Base-by-base conservation (phyloP, 2,797 vertebrate genomes). In the Melanogrammus aeglefinus region DNA sequence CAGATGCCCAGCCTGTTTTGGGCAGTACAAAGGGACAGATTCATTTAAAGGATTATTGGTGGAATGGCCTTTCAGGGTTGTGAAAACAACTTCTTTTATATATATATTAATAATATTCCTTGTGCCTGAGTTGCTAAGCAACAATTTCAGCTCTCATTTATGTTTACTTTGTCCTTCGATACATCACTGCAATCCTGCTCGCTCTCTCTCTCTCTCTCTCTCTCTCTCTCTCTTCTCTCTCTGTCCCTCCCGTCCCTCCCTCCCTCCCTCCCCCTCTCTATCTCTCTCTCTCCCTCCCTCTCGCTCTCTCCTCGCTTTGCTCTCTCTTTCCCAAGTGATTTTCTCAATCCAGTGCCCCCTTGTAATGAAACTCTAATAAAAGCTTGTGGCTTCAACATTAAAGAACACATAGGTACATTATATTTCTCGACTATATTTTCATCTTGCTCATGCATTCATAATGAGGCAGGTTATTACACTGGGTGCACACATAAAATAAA, bases 381-480 rank as follows among this genome's bases (percentile, higher is more conserved):
- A 91, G 84, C 82, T 79, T 86, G 88, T 86, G 84, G 88, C 83
- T 90, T 82, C 79, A 90, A 92, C 91, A 91, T 82, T 88, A 91
- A 82, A 83, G 69, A 79, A 91, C 91, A 94, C 89, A 89, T 83
- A 93, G 85, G 51, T 86, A 93, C 85, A 91, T 81, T 87, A 91
- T 88, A 89, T 87, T 85, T 89, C 76, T 88, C 75, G 84, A 92
- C 87, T 90, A 91, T 92, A 92, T 87, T 90, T 76, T 88, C 88
- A 85, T 93, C 88, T 93, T 87, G 88, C 88, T 93, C 93, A 93
- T 94, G 93, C 92, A 91, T 91, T 92, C 90, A 93, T 91, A 93
- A 92, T 87, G 91, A 92, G 90, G 89, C 90, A 92, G 90, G 88
- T 92, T 89, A 87, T 89, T 86, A 91, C 89, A 92, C 83, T 86